Percentiles rank a stretch among this genome's conserved stretches.
These are phyloP conservation scores for Drosophila pseudotalamancana DNA, from an alignment of 2,888 invertebrate species.

Conservation along the genomic window DNA sequence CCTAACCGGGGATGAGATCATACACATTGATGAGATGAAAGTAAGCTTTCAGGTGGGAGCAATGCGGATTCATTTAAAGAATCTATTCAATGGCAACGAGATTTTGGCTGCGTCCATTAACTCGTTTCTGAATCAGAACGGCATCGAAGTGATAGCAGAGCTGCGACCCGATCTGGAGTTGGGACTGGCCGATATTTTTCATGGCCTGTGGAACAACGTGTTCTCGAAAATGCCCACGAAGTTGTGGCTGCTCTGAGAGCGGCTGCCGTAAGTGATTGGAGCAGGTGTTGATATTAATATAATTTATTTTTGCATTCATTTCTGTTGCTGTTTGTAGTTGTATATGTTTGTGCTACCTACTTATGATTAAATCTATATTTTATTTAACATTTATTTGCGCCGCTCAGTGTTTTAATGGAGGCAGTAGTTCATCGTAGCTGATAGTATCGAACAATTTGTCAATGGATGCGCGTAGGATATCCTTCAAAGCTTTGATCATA, in stretches of 20 bases:
- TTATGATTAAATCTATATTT: conserved; percentile 40
- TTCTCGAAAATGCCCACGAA: conserved; percentile 86
- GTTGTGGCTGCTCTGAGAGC: conserved; percentile 85
- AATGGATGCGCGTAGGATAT: conserved; percentile 86
- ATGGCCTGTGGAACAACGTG: conserved; percentile 86
- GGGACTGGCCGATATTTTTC: conserved; percentile 86
- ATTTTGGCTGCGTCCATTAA: conserved; percentile 87
- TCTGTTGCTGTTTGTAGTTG: conserved; percentile 18
- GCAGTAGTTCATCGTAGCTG: conserved; percentile 86
- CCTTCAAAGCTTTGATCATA: conserved; percentile 87
- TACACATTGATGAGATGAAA: conserved; percentile 85
- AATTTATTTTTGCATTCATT: conserved; percentile 60
- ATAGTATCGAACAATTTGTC: conserved; percentile 87
- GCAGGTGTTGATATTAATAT: conserved; percentile 43
- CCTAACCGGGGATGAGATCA: conserved; percentile 83
- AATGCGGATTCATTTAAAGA: conserved; percentile 86
- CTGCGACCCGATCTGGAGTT: conserved; percentile 86
- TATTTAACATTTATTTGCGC: conserved; percentile 5
- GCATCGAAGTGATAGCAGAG: conserved; percentile 86
- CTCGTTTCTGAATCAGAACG: conserved; percentile 86
- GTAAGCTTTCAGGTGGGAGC: conserved; percentile 86
- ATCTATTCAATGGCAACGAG: conserved; percentile 88
- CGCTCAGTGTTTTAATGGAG: conserved; percentile 64
- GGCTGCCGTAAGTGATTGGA: neutral
- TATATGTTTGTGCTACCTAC: conserved; percentile 31